Evolutionary conservation across 1,140 invertebrate genomes (phyloP).

Genomic region (Pinna nobilis): DNA sequence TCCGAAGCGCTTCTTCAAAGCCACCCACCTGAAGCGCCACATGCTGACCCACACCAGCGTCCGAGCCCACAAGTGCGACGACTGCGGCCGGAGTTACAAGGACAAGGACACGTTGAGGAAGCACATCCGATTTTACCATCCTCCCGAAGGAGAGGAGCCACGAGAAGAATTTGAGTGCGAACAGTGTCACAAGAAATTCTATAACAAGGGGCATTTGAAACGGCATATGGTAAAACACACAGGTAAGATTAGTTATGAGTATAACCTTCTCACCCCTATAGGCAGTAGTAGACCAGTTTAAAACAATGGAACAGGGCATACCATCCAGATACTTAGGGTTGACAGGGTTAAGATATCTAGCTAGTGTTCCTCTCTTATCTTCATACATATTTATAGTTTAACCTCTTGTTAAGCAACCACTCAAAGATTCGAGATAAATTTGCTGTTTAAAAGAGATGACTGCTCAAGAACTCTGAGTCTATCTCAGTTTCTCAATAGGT

Average conservation of each 20-base stretch:
- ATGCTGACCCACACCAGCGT: conserved; percentile 36
- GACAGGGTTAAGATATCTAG: neutral
- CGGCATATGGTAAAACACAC: conserved; percentile 46
- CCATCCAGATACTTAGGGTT: neutral
- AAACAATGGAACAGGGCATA: neutral
- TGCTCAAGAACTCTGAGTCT: no score
- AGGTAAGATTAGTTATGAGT: neutral
- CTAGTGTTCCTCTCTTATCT: neutral
- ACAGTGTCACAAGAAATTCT: conserved; percentile 68
- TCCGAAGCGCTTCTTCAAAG: conserved; percentile 43
- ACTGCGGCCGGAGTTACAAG: conserved; percentile 36
- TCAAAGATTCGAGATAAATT: neutral
- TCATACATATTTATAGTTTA: neutral
- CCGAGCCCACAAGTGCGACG: conserved; percentile 16
- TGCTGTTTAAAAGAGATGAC: no score
- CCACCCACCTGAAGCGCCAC: conserved; percentile 40
- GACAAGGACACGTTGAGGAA: conserved; percentile 34
- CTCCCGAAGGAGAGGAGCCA: conserved; percentile 10
- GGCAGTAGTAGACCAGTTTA: neutral
- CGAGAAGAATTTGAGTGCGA: conserved; percentile 70
- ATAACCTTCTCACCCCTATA: neutral
- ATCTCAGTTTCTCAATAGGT: no score
- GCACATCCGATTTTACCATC: conserved; percentile 26
- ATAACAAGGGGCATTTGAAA: conserved; percentile 37
- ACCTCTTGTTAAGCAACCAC: neutral